These are phyloP conservation scores for Boulengeromyrus knoepffleri DNA, from an alignment of 2,113 vertebrate species.

Conservation along the genomic window DNA sequence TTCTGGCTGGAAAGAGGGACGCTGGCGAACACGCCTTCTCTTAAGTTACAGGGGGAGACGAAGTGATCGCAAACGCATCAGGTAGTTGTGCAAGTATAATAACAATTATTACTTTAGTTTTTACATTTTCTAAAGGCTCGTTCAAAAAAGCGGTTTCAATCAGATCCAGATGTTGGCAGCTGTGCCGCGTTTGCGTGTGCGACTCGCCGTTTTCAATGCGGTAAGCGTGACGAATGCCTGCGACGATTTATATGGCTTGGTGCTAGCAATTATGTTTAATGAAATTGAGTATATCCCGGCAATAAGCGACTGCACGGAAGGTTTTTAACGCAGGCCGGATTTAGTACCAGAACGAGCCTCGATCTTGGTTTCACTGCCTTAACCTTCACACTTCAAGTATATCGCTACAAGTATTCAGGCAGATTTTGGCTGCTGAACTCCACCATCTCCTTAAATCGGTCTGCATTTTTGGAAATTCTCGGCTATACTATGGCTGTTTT, in stretches of 20 bases:
- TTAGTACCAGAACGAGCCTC: neutral
- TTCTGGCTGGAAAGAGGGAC: neutral
- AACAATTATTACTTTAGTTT: neutral
- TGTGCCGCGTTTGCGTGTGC: conserved; percentile 5
- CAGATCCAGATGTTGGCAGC: conserved; percentile 44
- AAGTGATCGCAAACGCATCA: neutral
- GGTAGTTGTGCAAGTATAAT: neutral
- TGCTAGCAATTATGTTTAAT: neutral
- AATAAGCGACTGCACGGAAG: neutral
- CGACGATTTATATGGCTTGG: neutral
- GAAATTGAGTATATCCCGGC: neutral
- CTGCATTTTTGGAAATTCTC: neutral
- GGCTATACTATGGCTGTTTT: neutral
- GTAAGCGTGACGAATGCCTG: conserved; percentile 39
- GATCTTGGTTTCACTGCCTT: neutral
- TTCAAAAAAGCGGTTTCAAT: conserved; percentile 8
- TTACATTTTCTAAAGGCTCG: neutral
- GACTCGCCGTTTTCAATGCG: conserved; percentile 21
- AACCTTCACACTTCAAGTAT: neutral
- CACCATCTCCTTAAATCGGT: neutral
- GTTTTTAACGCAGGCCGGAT: neutral
- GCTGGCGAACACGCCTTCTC: neutral
- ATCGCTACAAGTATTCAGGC: neutral
- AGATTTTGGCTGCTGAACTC: neutral
- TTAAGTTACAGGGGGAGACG: conserved; percentile 9